Conservation (phyloP, 2,113 vertebrate species). For the Myotis yumanensis region DNA sequence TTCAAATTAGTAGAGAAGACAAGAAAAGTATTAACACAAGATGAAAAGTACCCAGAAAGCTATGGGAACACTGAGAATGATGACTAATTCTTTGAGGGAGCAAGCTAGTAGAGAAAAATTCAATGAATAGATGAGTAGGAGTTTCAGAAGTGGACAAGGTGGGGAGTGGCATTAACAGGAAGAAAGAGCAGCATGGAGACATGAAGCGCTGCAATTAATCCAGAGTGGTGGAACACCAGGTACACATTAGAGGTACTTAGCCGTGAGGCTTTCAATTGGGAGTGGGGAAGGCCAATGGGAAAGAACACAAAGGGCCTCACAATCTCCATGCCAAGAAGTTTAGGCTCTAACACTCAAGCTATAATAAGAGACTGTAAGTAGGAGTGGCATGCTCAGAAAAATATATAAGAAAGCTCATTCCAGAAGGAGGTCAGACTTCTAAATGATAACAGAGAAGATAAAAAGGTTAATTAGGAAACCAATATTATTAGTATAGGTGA, state of each 20-base stretch:
- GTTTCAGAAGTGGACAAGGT: background rate
- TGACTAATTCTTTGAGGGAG: background rate
- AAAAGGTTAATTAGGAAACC: background rate
- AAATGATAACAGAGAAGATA: background rate
- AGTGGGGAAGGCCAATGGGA: too few relatives aligned
- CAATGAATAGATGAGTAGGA: background rate
- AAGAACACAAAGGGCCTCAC: background rate
- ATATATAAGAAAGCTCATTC: background rate
- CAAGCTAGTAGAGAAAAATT: background rate
- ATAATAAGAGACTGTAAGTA: background rate
- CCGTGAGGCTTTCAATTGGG: background rate
- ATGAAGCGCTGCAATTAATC: background rate
- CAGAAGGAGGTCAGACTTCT: background rate
- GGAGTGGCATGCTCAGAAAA: background rate
- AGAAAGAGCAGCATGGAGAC: background rate
- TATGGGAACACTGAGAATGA: background rate
- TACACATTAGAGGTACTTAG: background rate
- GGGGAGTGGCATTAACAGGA: background rate
- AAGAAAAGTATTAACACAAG: background rate
- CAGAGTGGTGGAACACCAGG: background rate
- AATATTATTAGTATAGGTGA: background rate
- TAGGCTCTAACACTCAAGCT: background rate
- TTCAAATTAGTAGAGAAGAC: background rate
- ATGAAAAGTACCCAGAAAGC: slow-evolving; percentile 7
- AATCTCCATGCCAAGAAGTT: background rate